Evolutionary conservation across 2,113 vertebrate species (phyloP).

Genomic region (Mesoclemmys tuberculata): DNA sequence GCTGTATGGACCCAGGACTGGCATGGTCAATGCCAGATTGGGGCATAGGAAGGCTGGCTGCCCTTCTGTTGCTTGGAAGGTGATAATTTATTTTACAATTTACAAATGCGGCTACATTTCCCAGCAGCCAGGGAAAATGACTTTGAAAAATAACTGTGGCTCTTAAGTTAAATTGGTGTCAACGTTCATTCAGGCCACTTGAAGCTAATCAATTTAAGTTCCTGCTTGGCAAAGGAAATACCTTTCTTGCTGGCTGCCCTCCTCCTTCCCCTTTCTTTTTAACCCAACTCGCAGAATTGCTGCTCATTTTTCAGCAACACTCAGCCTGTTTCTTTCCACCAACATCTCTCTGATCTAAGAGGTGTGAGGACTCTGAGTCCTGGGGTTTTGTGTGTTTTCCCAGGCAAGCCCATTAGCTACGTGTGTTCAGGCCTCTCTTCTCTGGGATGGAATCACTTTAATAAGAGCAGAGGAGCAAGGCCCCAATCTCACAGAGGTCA

Average conservation of each 20-base stretch:
- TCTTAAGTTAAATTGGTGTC: conserved; percentile 52
- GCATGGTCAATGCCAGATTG: neutral
- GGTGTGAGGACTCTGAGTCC: neutral
- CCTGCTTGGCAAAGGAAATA: conserved; percentile 29
- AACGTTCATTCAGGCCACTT: conserved; percentile 9
- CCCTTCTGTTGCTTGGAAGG: neutral
- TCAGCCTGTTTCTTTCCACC: neutral
- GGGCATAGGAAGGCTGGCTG: neutral
- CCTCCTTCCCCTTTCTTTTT: neutral
- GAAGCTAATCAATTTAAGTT: conserved; percentile 52
- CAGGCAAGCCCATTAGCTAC: neutral
- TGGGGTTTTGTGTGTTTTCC: neutral
- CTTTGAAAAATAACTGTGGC: conserved; percentile 56
- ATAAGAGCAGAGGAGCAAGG: neutral
- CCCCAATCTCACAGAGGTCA: neutral
- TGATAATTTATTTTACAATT: neutral
- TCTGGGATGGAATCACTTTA: neutral
- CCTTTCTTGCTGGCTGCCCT: neutral
- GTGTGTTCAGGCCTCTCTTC: neutral
- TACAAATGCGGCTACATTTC: conserved; percentile 17
- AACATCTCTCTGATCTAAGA: neutral
- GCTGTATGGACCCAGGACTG: neutral
- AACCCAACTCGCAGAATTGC: neutral
- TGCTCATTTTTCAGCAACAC: neutral
- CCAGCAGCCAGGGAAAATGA: conserved; percentile 25